Evolutionary conservation across 2,888 invertebrate genomes (phyloP).

Genomic region (Agonopterix subpropinquella): DNA sequence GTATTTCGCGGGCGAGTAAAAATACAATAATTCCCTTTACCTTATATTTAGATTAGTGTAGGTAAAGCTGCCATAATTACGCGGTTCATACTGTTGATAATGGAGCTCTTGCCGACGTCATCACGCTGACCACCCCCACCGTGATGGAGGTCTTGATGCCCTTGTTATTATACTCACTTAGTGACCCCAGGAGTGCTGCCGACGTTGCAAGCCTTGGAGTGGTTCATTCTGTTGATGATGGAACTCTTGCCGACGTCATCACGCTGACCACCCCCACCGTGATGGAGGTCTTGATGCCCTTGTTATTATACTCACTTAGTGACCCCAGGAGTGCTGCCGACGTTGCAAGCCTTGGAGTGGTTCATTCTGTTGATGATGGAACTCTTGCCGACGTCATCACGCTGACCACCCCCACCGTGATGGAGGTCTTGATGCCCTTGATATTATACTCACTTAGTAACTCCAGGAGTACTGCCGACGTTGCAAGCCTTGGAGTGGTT

Average conservation of each 20-base stretch:
- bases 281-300: constrained; percentile 93
- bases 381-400: constrained; percentile 99
- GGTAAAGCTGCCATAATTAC: too few species aligned
- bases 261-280: constrained; percentile 96
- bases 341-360: constrained; percentile 92
- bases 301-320: constrained; percentile 85
- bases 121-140: constrained; percentile 96
- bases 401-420: constrained; percentile 96
- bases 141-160: constrained; percentile 93
- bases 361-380: constrained; percentile 99
- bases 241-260: constrained; percentile 99
- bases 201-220: constrained; percentile 94
- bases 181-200: constrained; percentile 97
- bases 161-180: constrained; percentile 82
- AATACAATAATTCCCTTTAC: too few species aligned
- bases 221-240: constrained; percentile 97
- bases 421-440: constrained; percentile 94
- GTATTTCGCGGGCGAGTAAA: too few species aligned
- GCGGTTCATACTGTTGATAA: too few species aligned
- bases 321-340: constrained; percentile 96
- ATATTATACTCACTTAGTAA: too few species aligned
- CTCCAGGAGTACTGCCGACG: too few species aligned
- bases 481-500: too few species aligned
- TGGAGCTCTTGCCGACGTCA: constrained; percentile 99
- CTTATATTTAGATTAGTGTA: too few species aligned